Conservation (phyloP, 2,797 vertebrate species). For the Sebastes trivittatus region DNA sequence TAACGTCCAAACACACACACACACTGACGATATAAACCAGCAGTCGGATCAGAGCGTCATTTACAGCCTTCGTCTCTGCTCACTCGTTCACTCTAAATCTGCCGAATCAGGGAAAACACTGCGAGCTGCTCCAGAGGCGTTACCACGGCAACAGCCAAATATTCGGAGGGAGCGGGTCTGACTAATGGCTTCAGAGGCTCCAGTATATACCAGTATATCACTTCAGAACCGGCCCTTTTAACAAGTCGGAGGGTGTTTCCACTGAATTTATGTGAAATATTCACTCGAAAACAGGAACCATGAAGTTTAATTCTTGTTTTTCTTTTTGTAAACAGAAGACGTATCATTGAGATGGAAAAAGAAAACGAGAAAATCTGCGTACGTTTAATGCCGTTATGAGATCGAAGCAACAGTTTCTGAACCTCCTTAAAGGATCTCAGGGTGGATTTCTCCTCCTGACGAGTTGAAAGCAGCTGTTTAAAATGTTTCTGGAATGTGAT, state of each 20-base stretch:
- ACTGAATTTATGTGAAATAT: not conserved
- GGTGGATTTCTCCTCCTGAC: not conserved
- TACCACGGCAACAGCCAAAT: conserved; percentile 33
- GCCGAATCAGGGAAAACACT: conserved; percentile 11
- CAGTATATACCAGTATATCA: not conserved
- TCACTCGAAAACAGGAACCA: not conserved
- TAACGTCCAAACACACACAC: not conserved
- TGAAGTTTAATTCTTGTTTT: not conserved
- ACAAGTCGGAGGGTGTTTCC: not conserved
- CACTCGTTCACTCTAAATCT: conserved; percentile 7
- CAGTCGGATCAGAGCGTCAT: not conserved
- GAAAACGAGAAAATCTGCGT: fast-evolving
- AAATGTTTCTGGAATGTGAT: not conserved
- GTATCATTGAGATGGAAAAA: not conserved
- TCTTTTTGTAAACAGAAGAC: not conserved
- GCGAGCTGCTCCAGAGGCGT: conserved; percentile 17
- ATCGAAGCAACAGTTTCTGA: not conserved
- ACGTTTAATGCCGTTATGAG: not conserved
- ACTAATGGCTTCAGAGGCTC: conserved; percentile 2
- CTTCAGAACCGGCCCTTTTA: not conserved
- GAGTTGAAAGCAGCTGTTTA: not conserved
- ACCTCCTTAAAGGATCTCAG: not conserved
- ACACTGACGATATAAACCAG: not conserved
- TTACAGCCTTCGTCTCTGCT: not conserved
- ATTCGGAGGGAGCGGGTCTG: not conserved